A percentile compares a stretch with the other conserved stretches of the same genome.
Conservation (phyloP, 2,113 vertebrate genomes). For the Vombatus ursinus region DNA sequence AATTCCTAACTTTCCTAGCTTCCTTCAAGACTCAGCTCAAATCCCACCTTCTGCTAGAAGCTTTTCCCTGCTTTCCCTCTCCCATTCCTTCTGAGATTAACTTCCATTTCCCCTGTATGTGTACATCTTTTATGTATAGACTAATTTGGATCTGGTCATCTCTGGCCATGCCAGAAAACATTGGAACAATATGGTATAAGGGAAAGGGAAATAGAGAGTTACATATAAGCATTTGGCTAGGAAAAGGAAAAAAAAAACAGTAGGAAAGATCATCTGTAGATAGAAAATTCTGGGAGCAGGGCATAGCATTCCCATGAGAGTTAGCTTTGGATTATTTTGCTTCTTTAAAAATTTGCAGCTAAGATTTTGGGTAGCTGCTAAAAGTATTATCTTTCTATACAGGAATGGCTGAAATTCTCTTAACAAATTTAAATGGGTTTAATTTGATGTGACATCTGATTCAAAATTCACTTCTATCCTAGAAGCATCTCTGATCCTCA, state of each 20-base stretch:
- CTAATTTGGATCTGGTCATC: not conserved
- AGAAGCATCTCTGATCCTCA: not conserved
- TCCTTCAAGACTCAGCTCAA: not conserved
- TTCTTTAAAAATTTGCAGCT: not conserved
- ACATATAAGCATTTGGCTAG: not conserved
- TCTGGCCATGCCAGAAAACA: not conserved
- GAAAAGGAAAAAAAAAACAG: not conserved
- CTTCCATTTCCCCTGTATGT: not conserved
- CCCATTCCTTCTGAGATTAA: not conserved
- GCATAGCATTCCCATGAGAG: not conserved
- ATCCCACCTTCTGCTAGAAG: not conserved
- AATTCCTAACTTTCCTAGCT: not conserved
- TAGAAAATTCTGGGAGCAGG: not conserved
- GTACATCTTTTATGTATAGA: too few species aligned
- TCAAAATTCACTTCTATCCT: not conserved
- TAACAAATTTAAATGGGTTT: constrained; percentile 5
- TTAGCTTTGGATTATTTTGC: constrained; percentile 13
- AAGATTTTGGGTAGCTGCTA: not conserved
- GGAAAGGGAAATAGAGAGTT: not conserved
- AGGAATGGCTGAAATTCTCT: constrained; percentile 23
- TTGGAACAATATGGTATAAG: not conserved
- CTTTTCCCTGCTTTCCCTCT: not conserved
- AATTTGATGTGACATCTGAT: constrained; percentile 26
- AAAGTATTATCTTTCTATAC: constrained; percentile 24
- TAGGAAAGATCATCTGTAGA: constrained; percentile 12